phyloP scores from a whole-genome alignment of 2,888 invertebrate species.

The Seladonia tumulorum region DNA sequence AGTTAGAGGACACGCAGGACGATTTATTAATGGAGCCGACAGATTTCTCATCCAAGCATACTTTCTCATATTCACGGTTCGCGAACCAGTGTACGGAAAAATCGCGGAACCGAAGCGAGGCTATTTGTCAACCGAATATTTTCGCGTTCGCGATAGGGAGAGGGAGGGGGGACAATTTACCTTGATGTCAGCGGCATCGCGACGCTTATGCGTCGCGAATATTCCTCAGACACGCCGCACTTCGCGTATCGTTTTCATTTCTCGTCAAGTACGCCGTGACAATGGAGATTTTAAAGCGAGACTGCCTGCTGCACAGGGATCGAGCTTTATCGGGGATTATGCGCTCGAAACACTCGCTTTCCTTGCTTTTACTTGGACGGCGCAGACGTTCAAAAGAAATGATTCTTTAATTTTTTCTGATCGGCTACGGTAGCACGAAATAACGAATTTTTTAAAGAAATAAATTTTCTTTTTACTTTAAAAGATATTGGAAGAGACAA shows the following conservation, averaged over 20 bases:
- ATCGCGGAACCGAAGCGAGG: neutral
- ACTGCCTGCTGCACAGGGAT: neutral
- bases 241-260: conserved; percentile 17
- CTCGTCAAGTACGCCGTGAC: conserved; percentile 7
- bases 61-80: neutral
- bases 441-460: neutral
- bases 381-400: neutral
- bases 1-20: too few relatives aligned
- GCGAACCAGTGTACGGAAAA: neutral
- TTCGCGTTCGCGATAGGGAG: neutral
- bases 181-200: neutral
- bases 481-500: too few relatives aligned
- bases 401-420: too few relatives aligned
- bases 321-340: conserved; percentile 5
- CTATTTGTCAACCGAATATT: conserved; percentile 2
- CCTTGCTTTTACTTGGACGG: neutral
- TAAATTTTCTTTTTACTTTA: too few relatives aligned
- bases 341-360: conserved; percentile 13
- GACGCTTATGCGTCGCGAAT: neutral
- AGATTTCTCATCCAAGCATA: too few relatives aligned
- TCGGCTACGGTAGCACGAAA: neutral
- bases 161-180: neutral
- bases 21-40: too few relatives aligned
- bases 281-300: conserved; percentile 15
- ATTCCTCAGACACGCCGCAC: neutral